Evolutionary conservation across 2,888 invertebrate genomes (phyloP).

Genomic region (Drosophila yooni): DNA sequence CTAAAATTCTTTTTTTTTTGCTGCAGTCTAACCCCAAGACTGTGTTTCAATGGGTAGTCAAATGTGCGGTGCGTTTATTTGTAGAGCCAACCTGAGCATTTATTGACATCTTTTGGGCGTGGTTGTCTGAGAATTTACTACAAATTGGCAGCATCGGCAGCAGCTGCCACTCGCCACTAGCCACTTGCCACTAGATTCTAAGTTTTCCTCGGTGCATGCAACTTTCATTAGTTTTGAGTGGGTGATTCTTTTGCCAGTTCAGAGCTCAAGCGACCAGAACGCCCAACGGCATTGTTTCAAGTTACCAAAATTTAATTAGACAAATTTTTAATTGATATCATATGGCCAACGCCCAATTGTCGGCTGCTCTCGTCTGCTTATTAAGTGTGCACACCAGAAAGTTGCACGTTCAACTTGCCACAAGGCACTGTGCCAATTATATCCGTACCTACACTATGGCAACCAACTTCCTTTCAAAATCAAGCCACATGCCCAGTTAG

Average conservation of each 20-base stretch:
- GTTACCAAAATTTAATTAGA: slow-evolving; percentile 80
- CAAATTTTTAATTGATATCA: slow-evolving; percentile 81
- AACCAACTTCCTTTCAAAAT: slow-evolving; percentile 18
- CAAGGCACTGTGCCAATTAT: slow-evolving; percentile 46
- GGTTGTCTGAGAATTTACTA: slow-evolving; percentile 72
- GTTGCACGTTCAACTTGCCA: slow-evolving; percentile 52
- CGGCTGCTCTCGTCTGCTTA: slow-evolving; percentile 18
- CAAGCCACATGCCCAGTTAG: slow-evolving; percentile 7
- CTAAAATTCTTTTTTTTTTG: slow-evolving; percentile 2
- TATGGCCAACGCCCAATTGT: slow-evolving; percentile 72
- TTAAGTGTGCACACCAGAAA: slow-evolving; percentile 43
- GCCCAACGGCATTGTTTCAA: slow-evolving; percentile 71
- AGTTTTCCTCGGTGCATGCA: slow-evolving; percentile 44
- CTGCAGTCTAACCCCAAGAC: slow-evolving; percentile 30
- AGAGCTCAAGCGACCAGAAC: slow-evolving; percentile 68
- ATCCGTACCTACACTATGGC: slow-evolving; percentile 15
- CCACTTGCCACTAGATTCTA: slow-evolving; percentile 41
- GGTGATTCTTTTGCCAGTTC: slow-evolving; percentile 53
- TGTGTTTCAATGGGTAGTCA: slow-evolving; percentile 50
- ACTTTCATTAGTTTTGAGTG: slow-evolving; percentile 70
- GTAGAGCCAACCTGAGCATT: slow-evolving; percentile 57
- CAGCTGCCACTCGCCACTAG: slow-evolving; percentile 32
- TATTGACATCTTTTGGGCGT: slow-evolving; percentile 77
- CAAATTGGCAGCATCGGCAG: slow-evolving; percentile 65
- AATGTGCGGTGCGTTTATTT: slow-evolving; percentile 50